Evolutionary conservation across 1,140 invertebrate genomes (phyloP).

Genomic region (Bombus confusus): DNA sequence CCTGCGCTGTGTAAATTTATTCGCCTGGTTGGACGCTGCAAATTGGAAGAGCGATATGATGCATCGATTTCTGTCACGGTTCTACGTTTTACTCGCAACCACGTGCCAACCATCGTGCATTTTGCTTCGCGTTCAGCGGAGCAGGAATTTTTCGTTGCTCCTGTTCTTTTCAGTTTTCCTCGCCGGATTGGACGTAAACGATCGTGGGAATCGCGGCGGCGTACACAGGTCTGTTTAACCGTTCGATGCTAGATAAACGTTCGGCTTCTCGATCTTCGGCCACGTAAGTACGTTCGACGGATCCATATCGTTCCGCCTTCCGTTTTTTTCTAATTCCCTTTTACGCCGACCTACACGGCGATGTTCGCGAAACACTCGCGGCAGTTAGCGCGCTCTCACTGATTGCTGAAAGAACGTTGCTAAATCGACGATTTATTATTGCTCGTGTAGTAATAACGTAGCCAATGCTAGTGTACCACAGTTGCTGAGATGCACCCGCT

Average conservation of each 20-base stretch:
- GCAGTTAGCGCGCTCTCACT: slow-evolving; percentile 49
- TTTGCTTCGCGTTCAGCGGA: background rate
- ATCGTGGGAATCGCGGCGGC: slow-evolving; percentile 24
- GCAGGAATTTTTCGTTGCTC: slow-evolving; percentile 1
- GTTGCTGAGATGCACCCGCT: slow-evolving; percentile 47
- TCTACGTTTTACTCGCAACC: background rate
- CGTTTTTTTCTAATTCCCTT: background rate
- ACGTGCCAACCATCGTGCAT: too few species aligned
- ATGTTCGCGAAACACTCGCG: slow-evolving; percentile 43
- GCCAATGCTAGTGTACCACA: slow-evolving; percentile 19
- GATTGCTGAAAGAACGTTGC: slow-evolving; percentile 70
- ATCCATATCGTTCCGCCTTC: background rate
- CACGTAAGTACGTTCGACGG: background rate
- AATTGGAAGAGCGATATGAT: slow-evolving; percentile 40
- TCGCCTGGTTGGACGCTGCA: slow-evolving; percentile 26
- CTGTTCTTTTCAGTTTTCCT: background rate
- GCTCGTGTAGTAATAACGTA: slow-evolving; percentile 65
- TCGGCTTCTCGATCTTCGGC: background rate
- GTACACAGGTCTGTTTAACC: background rate
- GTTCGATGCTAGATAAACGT: slow-evolving; percentile 26
- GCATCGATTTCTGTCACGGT: background rate
- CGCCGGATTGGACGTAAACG: background rate
- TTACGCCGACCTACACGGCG: background rate
- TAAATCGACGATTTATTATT: slow-evolving; percentile 72
- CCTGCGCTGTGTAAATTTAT: slow-evolving; percentile 13